A percentile compares a stretch with the other conserved stretches of the same genome.
Conservation (phyloP, 2,113 vertebrate genomes). For the Eidolon helvum region DNA sequence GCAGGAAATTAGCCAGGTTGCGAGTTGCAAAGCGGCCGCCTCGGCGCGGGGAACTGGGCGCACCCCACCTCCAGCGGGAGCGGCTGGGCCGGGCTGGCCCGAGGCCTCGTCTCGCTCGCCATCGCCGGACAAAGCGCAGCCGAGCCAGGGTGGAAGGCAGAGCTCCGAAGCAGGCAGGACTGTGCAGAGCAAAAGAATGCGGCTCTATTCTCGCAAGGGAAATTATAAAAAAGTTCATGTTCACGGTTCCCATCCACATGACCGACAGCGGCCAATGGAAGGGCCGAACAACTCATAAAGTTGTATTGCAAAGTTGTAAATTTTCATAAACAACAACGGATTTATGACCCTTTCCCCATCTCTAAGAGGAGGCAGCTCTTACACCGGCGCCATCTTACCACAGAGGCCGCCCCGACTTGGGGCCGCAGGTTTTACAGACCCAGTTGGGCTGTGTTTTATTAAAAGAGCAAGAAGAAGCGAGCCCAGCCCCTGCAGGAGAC, state of each 20-base stretch:
- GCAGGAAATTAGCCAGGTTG: constrained; percentile 90
- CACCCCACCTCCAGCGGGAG: constrained; percentile 85
- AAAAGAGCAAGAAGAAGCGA: constrained; percentile 70
- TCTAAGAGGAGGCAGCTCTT: constrained; percentile 92
- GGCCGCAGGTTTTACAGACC: constrained; percentile 74
- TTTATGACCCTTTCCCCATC: constrained; percentile 97
- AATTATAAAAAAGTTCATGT: constrained; percentile 99
- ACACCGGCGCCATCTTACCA: constrained; percentile 97
- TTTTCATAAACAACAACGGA: constrained; percentile 99
- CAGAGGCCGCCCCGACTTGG: constrained; percentile 82
- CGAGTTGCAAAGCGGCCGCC: constrained; percentile 84
- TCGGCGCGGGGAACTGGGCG: constrained; percentile 81
- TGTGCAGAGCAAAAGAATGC: constrained; percentile 93
- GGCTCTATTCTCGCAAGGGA: constrained; percentile 96
- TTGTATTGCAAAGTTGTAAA: constrained; percentile 99
- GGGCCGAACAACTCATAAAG: constrained; percentile 95
- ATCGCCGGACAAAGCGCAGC: constrained; percentile 83
- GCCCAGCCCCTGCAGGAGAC: constrained; percentile 13
- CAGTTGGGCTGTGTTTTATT: constrained; percentile 76
- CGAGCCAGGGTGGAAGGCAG: constrained; percentile 80
- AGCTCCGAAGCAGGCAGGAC: constrained; percentile 91
- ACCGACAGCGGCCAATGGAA: constrained; percentile 93
- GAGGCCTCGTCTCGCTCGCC: constrained; percentile 79
- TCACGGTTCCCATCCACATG: constrained; percentile 96
- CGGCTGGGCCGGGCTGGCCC: constrained; percentile 76